Conservation (phyloP, 2,113 vertebrate species). For the Zosterops borbonicus region DNA sequence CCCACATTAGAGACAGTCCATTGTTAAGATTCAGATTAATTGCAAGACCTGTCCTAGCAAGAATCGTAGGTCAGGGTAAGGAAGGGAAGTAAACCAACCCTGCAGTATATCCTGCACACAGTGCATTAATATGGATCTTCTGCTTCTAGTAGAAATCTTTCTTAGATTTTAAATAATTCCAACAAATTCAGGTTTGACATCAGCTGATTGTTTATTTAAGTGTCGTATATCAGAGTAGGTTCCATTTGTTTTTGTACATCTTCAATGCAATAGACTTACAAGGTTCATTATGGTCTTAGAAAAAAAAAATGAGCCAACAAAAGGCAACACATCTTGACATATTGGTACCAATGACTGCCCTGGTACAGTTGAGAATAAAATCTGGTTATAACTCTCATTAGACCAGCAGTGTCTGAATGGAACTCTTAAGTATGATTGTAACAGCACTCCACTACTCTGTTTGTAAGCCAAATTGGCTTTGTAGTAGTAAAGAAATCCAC, state of each 20-base stretch:
- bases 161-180: not conserved
- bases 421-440: not conserved
- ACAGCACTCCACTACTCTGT: not conserved
- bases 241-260: conserved; percentile 29
- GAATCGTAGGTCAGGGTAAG: not conserved
- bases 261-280: conserved; percentile 27
- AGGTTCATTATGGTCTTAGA: not conserved
- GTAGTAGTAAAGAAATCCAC: not conserved
- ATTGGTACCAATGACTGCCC: not conserved
- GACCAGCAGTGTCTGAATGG: not conserved
- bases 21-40: not conserved
- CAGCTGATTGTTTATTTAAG: conserved; percentile 52
- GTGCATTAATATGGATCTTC: rapidly evolving
- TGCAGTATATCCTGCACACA: not conserved
- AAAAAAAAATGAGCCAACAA: conserved; percentile 1
- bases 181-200: not conserved
- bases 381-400: not conserved
- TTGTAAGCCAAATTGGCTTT: not conserved
- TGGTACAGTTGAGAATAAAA: not conserved
- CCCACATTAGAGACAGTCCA: not conserved
- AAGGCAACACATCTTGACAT: not conserved
- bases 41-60: not conserved
- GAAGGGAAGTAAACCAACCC: not conserved
- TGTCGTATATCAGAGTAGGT: not conserved
- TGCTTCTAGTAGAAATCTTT: not conserved